phyloP scores from a whole-genome alignment of 2,113 vertebrate genomes.

The Trinectes maculatus region DNA sequence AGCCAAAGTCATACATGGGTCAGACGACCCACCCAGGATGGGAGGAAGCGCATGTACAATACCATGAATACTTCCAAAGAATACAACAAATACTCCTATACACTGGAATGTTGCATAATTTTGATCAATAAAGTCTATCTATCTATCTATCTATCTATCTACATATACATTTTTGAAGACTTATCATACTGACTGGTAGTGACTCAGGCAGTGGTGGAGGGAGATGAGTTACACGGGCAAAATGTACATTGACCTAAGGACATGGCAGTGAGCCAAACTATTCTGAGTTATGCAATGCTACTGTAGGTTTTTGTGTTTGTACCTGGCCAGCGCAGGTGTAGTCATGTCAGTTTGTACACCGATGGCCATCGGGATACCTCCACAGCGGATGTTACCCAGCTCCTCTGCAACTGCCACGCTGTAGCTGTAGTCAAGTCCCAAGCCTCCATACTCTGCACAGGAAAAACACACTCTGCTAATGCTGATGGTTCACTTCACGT shows the following conservation, averaged over 20 bases:
- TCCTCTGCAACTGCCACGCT: slow-evolving; percentile 88
- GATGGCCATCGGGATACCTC: slow-evolving; percentile 88
- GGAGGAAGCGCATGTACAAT: no score
- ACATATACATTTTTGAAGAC: no score
- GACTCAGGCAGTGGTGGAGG: not conserved
- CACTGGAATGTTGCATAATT: no score
- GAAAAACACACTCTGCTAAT: slow-evolving; percentile 8
- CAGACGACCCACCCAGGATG: no score
- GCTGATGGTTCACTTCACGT: not conserved
- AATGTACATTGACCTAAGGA: not conserved
- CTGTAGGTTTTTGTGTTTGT: slow-evolving; percentile 16
- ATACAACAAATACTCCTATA: no score
- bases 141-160: no score
- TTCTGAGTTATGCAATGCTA: not conserved
- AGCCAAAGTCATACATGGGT: slow-evolving; percentile 2
- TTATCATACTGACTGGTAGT: not conserved
- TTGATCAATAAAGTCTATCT: no score
- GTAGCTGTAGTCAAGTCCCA: slow-evolving; percentile 91
- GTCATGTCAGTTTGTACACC: slow-evolving; percentile 89
- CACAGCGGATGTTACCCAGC: slow-evolving; percentile 85
- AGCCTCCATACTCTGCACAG: slow-evolving; percentile 86
- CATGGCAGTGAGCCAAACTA: not conserved
- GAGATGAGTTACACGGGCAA: not conserved
- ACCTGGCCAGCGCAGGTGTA: slow-evolving; percentile 89
- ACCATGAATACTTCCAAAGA: no score